These are phyloP conservation scores for Paraescarpia echinospica DNA, from an alignment of 1,140 invertebrate species.

Conservation along the genomic window DNA sequence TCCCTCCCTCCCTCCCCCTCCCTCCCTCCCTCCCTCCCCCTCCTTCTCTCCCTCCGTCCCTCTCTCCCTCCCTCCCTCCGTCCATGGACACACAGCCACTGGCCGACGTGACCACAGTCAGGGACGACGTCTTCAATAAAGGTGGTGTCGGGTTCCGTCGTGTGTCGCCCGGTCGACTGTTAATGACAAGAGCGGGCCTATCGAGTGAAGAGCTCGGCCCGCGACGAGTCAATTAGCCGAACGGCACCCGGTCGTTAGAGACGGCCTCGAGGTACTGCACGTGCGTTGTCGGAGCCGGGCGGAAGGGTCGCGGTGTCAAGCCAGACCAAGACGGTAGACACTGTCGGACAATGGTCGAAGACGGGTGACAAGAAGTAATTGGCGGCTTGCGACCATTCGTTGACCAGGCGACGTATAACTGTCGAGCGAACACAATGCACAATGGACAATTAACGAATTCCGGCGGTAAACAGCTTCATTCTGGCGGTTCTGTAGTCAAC, in stretches of 20 bases:
- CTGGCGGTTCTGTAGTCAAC: neutral
- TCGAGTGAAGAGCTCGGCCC: neutral
- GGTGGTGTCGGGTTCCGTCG: neutral
- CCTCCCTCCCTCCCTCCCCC: too few relatives aligned
- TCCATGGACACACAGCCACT: too few relatives aligned
- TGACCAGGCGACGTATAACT: neutral
- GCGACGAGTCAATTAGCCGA: neutral
- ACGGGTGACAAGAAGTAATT: neutral
- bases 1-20: too few relatives aligned
- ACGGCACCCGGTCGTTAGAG: neutral
- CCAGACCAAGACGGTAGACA: neutral
- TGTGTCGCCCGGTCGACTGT: neutral
- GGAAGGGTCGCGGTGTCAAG: neutral
- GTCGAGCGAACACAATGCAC: neutral
- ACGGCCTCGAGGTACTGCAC: neutral
- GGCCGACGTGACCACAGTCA: slow-evolving; percentile 2
- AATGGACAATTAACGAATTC: neutral
- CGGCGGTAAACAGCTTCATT: neutral
- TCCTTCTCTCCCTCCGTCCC: neutral
- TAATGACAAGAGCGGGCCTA: neutral
- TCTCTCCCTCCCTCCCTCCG: neutral
- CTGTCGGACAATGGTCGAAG: neutral
- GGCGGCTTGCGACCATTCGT: neutral
- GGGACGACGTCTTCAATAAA: neutral
- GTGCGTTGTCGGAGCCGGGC: neutral